Evolutionary conservation across 2,888 invertebrate species (phyloP).

Genomic region (Rotaria socialis): DNA sequence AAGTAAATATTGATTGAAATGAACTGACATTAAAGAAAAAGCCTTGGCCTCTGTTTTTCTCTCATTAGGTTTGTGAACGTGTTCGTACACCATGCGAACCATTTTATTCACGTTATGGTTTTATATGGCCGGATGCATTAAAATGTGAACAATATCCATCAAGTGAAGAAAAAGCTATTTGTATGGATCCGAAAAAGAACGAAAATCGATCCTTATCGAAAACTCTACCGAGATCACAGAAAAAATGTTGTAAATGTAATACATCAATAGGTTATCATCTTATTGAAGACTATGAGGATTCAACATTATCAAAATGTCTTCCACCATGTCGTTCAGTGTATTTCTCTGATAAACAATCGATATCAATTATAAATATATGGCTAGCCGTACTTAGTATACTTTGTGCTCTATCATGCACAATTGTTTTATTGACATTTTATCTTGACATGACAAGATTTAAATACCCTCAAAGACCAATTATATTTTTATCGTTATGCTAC

Average conservation of each 20-base stretch:
- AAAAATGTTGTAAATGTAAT: slow-evolving; percentile 17
- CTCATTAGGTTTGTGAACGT: slow-evolving; percentile 73
- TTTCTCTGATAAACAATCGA: background rate
- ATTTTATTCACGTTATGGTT: slow-evolving; percentile 80
- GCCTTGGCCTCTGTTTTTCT: too few relatives aligned
- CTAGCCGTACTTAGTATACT: background rate
- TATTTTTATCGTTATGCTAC: slow-evolving; percentile 93
- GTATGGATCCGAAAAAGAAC: slow-evolving; percentile 78
- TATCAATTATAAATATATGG: background rate
- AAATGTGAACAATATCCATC: slow-evolving; percentile 82
- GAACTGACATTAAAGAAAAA: background rate
- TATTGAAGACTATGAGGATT: background rate
- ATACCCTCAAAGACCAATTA: slow-evolving; percentile 95
- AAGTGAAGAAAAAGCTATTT: slow-evolving; percentile 73
- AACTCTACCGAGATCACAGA: slow-evolving; percentile 46
- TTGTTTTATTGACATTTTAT: slow-evolving; percentile 33
- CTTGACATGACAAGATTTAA: slow-evolving; percentile 57
- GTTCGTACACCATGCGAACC: slow-evolving; percentile 86
- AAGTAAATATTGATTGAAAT: background rate
- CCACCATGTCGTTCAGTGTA: slow-evolving; percentile 34
- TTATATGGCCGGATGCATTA: slow-evolving; percentile 95
- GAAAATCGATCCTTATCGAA: slow-evolving; percentile 59
- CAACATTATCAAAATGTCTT: background rate
- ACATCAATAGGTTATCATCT: slow-evolving; percentile 10
- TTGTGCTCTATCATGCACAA: background rate